These are phyloP conservation scores for Anhinga anhinga DNA, from an alignment of 2,113 vertebrate species.

Conservation along the genomic window DNA sequence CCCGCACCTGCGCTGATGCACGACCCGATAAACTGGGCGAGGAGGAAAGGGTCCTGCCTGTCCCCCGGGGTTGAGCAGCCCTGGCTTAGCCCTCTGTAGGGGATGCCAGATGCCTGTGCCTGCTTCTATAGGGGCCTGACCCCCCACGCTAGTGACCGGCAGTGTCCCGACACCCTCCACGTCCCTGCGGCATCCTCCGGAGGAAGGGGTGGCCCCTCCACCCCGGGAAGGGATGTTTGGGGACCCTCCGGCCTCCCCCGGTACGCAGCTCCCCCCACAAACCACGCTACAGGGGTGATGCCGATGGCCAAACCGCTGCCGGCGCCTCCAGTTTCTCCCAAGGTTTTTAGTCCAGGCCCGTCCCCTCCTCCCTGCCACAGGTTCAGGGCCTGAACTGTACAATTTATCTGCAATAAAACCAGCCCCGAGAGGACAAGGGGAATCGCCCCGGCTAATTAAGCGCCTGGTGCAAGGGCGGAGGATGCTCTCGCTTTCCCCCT, in stretches of 20 bases:
- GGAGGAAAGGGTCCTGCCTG: not conserved
- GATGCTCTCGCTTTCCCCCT: not conserved
- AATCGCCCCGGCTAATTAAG: no score
- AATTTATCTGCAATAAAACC: no score
- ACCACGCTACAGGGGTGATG: fast-evolving
- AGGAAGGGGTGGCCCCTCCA: not conserved
- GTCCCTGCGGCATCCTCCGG: fast-evolving
- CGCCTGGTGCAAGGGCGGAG: not conserved
- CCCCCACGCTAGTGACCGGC: not conserved
- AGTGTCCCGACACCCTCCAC: not conserved
- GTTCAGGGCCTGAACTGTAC: not conserved
- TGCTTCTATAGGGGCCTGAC: not conserved
- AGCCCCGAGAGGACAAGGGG: not conserved
- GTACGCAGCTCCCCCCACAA: not conserved
- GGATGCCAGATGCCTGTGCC: not conserved
- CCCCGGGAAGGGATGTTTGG: not conserved
- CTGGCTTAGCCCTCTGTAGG: not conserved
- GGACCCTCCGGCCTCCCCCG: not conserved
- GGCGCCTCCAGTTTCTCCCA: not conserved
- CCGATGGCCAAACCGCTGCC: fast-evolving
- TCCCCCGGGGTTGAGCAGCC: not conserved
- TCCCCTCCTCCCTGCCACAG: fast-evolving
- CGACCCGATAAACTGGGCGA: not conserved
- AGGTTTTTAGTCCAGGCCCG: not conserved
- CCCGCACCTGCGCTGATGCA: not conserved